Base-by-base conservation (phyloP, 2,888 invertebrate species). In the Axea sp. region DNA sequence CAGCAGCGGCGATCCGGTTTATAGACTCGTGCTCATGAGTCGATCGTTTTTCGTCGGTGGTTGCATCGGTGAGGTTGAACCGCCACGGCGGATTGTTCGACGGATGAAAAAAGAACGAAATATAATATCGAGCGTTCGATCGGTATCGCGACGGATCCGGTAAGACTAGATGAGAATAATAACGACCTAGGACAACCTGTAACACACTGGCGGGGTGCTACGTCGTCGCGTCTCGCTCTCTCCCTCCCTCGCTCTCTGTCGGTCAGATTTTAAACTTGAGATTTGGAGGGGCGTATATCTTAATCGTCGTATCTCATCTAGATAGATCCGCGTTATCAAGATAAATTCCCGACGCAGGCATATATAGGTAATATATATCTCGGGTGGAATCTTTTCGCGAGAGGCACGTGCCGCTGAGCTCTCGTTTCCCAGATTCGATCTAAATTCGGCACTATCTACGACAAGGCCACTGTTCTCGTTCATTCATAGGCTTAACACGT, bases 221-320 rank as follows among this genome's bases (percentile, higher is more conserved):
- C 71, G 39, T 75, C 71, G 79, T 79, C 78, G 67, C 79, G 77
- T 81, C 79, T 82, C 81, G n/a, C n/a, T n/a, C n/a, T n/a, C n/a
- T n/a, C n/a, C n/a, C n/a, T n/a, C n/a, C n/a, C n/a, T n/a, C n/a
- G n/a, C n/a, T n/a, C n/a, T n/a, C n/a, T n/a, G n/a, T 77, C 80
- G 78, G 78, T 82, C 80, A 80, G 81, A 84, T 85, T 85, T 83
- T 83, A 81, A 81, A 80, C 81, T 81, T 79, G 75, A 83, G 82
- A 83, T 85, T 83, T 80, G 75, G 82, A 82, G 80, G 79, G 79
- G 80, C 81, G 81, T 81, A 82, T 84, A 87, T 86, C 86, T 86
- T 81, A 82, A 85, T 83, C 84, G 83, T 73, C 80, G 78, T 85
- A 86, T 87, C 87, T 86, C 84, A 87, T 86, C 86, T 82, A 84